These are phyloP conservation scores for Acanthopagrus latus DNA, from an alignment of 2,797 vertebrate species.

Conservation along the genomic window DNA sequence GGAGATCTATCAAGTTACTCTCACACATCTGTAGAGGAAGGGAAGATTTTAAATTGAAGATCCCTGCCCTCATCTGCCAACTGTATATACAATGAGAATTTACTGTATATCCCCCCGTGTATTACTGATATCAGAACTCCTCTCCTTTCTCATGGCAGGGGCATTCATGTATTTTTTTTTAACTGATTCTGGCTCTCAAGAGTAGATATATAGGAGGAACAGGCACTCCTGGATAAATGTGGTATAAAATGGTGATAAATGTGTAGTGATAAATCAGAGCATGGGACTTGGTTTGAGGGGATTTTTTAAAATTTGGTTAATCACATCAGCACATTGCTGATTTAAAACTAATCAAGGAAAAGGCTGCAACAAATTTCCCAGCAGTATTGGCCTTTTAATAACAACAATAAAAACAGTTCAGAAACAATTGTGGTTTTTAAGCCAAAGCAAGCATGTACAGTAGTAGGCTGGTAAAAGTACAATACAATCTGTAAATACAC, in stretches of 20 bases:
- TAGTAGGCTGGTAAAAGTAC: constrained; percentile 70
- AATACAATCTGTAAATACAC: constrained; percentile 73
- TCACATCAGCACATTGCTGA: background rate
- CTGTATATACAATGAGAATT: background rate
- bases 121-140: background rate
- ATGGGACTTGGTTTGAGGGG: background rate
- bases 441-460: constrained; percentile 76
- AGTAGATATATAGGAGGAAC: background rate
- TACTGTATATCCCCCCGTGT: fast-evolving
- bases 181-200: background rate
- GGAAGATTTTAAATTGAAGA: constrained; percentile 4
- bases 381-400: constrained; percentile 74
- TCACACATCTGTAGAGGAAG: fast-evolving
- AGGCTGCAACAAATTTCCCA: constrained; percentile 30
- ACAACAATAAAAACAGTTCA: constrained; percentile 79
- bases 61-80: background rate
- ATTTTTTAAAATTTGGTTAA: background rate
- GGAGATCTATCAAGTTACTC: background rate
- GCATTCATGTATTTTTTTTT: background rate
- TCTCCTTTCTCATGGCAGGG: background rate
- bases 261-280: no score
- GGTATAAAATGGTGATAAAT: no score
- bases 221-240: background rate
- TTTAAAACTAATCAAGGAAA: background rate
- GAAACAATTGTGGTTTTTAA: constrained; percentile 60